Evolutionary conservation across 2,113 vertebrate species (phyloP).

Genomic region (Thomomys bottae): DNA sequence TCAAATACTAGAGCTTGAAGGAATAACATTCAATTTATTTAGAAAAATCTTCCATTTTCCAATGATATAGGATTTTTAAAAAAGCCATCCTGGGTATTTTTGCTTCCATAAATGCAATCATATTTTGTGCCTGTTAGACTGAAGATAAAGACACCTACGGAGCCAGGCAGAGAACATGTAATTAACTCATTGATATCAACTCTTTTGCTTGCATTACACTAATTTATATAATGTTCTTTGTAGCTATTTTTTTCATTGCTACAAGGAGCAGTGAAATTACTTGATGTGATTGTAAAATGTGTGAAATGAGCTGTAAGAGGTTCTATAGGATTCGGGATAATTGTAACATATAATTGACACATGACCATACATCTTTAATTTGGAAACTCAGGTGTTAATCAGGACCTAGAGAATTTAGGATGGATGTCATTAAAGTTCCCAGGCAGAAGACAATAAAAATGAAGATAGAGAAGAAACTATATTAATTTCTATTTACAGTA

Average conservation of each 20-base stretch:
- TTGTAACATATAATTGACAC: constrained; percentile 2
- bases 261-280: constrained; percentile 33
- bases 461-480: not conserved
- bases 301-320: constrained; percentile 31
- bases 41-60: constrained; percentile 54
- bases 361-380: constrained; percentile 4
- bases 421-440: not conserved
- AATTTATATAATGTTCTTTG: constrained; percentile 39
- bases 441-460: not conserved
- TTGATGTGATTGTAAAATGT: constrained; percentile 18
- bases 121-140: constrained; percentile 73
- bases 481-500: constrained; percentile 34
- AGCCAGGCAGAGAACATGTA: constrained; percentile 54
- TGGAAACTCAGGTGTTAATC: not conserved
- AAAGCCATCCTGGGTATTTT: constrained; percentile 57
- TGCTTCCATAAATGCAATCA: constrained; percentile 64
- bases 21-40: constrained; percentile 47
- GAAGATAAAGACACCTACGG: constrained; percentile 75
- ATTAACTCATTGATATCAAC: constrained; percentile 60
- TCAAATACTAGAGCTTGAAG: constrained; percentile 46
- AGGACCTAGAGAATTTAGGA: not conserved
- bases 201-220: constrained; percentile 51
- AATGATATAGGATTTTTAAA: constrained; percentile 53
- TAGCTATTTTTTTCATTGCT: constrained; percentile 23
- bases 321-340: not conserved